phyloP scores from a whole-genome alignment of 2,888 invertebrate species.

The Perdita meconis region DNA sequence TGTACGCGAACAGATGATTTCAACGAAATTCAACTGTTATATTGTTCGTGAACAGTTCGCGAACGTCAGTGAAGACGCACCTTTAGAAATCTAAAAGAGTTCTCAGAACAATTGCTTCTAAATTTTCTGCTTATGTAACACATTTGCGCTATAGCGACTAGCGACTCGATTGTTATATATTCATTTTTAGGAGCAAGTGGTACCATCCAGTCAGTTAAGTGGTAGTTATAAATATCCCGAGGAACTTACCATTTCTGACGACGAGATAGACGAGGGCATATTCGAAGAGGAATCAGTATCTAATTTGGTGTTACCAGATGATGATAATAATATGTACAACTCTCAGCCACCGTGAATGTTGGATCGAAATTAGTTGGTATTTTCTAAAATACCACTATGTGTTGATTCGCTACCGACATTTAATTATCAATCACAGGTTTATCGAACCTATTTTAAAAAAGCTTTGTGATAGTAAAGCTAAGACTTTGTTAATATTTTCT shows the following conservation, averaged over 20 bases:
- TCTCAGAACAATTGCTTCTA: too few relatives aligned
- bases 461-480: conserved; percentile 32
- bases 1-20: too few relatives aligned
- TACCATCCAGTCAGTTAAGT: conserved; percentile 65
- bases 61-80: too few relatives aligned
- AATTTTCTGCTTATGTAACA: background rate
- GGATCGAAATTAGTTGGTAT: conserved; percentile 23
- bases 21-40: too few relatives aligned
- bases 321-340: conserved; percentile 49
- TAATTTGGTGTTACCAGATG: conserved; percentile 28
- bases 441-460: conserved; percentile 18
- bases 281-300: conserved; percentile 60
- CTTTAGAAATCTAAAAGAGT: too few relatives aligned
- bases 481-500: conserved; percentile 15
- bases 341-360: conserved; percentile 67
- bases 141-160: background rate
- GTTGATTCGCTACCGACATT: conserved; percentile 33
- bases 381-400: conserved; percentile 39
- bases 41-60: too few relatives aligned
- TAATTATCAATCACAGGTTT: conserved; percentile 19
- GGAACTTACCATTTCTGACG: conserved; percentile 56
- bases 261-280: conserved; percentile 65
- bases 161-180: conserved; percentile 14
- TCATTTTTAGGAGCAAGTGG: conserved; percentile 66
- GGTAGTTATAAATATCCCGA: conserved; percentile 60